Conservation (phyloP, 2,888 invertebrate species). For the Ectemnius cavifrons region DNA sequence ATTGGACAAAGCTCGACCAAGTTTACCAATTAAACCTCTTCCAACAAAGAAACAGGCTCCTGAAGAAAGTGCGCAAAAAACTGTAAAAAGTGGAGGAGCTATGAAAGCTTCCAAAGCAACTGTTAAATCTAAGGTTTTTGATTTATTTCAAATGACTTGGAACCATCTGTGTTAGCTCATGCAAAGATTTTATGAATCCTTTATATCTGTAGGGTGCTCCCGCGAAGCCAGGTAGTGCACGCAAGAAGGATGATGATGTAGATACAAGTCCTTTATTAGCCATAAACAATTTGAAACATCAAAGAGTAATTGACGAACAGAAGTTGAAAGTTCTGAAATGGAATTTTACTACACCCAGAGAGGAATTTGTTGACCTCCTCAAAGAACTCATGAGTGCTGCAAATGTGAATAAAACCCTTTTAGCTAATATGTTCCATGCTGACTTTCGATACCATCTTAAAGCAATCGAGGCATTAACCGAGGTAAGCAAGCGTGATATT, state of each 20-base stretch:
- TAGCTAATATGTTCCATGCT: constrained; percentile 95
- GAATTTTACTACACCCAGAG: constrained; percentile 95
- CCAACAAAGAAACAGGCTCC: constrained; percentile 81
- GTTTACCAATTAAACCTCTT: constrained; percentile 89
- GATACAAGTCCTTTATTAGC: constrained; percentile 85
- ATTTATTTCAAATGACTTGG: too few species aligned
- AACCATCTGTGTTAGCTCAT: too few species aligned
- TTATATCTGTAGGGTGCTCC: too few species aligned
- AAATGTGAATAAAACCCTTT: constrained; percentile 91
- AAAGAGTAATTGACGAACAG: constrained; percentile 95
- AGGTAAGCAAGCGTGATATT: constrained; percentile 76
- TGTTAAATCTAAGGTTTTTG: constrained; percentile 77
- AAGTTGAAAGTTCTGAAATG: constrained; percentile 95
- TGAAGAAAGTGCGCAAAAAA: constrained; percentile 80
- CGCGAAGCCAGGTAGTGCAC: constrained; percentile 74
- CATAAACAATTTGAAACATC: constrained; percentile 92
- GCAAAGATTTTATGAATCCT: too few species aligned
- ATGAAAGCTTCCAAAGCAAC: constrained; percentile 79
- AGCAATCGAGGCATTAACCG: constrained; percentile 93
- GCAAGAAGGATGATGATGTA: constrained; percentile 92
- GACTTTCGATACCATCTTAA: constrained; percentile 97
- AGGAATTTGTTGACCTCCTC: constrained; percentile 95
- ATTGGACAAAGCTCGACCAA: constrained; percentile 91
- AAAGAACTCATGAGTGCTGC: constrained; percentile 94
- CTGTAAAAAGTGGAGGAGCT: constrained; percentile 80